phyloP scores from a whole-genome alignment of 2,888 invertebrate genomes.

The Mactromeris polynyma region DNA sequence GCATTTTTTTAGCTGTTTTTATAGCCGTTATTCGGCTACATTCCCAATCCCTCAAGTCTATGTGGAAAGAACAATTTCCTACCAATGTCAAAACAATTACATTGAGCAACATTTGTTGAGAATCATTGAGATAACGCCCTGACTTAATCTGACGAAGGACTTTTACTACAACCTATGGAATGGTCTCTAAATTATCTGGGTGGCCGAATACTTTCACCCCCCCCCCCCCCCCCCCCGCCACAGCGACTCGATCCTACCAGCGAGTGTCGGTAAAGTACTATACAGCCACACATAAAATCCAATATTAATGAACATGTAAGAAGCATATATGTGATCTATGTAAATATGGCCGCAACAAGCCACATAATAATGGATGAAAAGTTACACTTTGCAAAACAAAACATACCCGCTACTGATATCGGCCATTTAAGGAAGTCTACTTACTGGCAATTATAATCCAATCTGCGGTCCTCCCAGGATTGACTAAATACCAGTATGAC shows the following conservation, averaged over 20 bases:
- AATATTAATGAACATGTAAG: not conserved
- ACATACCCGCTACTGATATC: not conserved
- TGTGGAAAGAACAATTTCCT: too few relatives aligned
- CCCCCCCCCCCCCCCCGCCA: not conserved
- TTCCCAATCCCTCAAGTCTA: too few relatives aligned
- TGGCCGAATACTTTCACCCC: not conserved
- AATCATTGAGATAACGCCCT: too few relatives aligned
- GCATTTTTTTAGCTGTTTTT: too few relatives aligned
- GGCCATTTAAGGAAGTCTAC: slow-evolving; percentile 18
- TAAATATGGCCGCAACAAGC: not conserved
- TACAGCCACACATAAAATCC: not conserved
- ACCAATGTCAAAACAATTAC: too few relatives aligned
- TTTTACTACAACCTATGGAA: too few relatives aligned
- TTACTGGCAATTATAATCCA: not conserved
- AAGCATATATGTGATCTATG: not conserved
- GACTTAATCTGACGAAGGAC: too few relatives aligned
- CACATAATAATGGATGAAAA: not conserved
- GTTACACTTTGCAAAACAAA: not conserved
- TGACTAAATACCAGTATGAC: too few relatives aligned
- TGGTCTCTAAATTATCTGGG: too few relatives aligned
- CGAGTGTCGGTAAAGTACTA: not conserved
- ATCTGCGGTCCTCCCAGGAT: not conserved
- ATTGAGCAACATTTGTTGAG: too few relatives aligned
- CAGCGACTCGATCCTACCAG: not conserved
- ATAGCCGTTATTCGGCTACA: too few relatives aligned